Evolutionary conservation across 2,113 vertebrate genomes (phyloP).

Genomic region (Tyto alba): DNA sequence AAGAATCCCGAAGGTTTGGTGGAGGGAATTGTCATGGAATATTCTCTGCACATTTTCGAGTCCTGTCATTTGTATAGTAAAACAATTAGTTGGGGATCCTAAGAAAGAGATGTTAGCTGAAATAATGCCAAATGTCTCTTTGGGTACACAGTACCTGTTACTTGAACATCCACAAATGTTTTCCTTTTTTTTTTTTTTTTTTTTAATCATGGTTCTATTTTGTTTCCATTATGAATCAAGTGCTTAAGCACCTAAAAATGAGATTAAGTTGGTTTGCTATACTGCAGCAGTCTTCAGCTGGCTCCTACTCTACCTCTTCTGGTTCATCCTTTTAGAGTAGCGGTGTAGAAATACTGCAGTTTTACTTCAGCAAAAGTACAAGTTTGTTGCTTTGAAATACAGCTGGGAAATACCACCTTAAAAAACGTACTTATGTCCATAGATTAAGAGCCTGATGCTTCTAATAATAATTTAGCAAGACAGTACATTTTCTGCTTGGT

Average conservation of each 20-base stretch:
- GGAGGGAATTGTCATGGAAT: background rate
- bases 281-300: background rate
- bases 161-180: background rate
- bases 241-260: background rate
- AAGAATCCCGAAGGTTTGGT: background rate
- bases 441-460: conserved; percentile 17
- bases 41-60: background rate
- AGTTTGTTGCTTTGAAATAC: background rate
- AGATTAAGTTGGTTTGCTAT: background rate
- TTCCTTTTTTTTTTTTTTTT: background rate
- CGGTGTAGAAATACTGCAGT: background rate
- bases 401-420: background rate
- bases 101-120: background rate
- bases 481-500: conserved; percentile 18
- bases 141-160: background rate
- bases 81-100: background rate
- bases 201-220: background rate
- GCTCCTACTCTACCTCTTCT: background rate
- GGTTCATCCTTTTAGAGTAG: background rate
- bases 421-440: background rate
- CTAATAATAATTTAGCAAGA: conserved; percentile 11
- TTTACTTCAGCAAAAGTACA: background rate
- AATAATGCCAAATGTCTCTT: background rate
- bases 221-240: background rate
- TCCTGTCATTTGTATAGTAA: background rate